Conservation (phyloP, 1,140 invertebrate genomes). For the Lepidurus arcticus region DNA sequence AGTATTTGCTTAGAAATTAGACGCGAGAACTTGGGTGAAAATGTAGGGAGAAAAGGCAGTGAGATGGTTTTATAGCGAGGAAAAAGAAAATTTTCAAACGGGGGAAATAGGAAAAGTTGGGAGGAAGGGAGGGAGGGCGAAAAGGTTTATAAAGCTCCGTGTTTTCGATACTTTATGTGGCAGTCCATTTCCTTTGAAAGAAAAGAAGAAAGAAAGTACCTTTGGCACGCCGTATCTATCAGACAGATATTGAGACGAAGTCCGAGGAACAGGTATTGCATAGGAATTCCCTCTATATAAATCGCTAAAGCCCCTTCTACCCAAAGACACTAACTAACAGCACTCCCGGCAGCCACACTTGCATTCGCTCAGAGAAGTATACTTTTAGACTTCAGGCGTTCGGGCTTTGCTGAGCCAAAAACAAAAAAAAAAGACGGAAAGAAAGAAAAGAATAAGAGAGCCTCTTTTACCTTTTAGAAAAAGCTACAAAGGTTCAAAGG, state of each 20-base stretch:
- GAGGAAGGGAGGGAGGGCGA: neutral
- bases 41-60: neutral
- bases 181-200: conserved; percentile 15
- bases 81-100: neutral
- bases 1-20: conserved; percentile 1
- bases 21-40: neutral
- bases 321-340: conserved; percentile 16
- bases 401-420: neutral
- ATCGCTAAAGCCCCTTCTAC: neutral
- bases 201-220: neutral
- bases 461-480: conserved; percentile 20
- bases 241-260: conserved; percentile 13
- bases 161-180: conserved; percentile 19
- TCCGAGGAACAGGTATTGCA: conserved; percentile 8
- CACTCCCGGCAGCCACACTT: conserved; percentile 13
- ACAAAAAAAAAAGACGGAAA: neutral
- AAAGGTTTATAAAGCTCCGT: neutral
- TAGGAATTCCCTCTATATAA: neutral
- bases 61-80: conserved; percentile 6
- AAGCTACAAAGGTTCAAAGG: conserved; percentile 3
- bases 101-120: neutral
- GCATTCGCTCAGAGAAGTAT: neutral
- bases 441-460: neutral
- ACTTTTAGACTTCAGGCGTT: no score
- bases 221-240: conserved; percentile 2